These are phyloP conservation scores for Pseudorectes ferrugineus DNA, from an alignment of 2,113 vertebrate species.

Conservation along the genomic window DNA sequence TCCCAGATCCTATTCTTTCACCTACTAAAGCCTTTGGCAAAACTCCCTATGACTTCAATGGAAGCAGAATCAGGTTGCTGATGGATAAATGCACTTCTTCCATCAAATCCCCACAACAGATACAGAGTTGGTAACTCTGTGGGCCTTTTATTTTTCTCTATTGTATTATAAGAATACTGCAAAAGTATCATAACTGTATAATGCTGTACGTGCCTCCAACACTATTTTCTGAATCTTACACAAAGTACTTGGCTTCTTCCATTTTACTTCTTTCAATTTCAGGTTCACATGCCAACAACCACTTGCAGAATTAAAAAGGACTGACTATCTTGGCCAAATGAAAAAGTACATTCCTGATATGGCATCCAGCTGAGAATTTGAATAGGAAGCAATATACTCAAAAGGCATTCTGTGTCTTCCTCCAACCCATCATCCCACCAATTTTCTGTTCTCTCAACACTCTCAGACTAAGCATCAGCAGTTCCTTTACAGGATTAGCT, in stretches of 20 bases:
- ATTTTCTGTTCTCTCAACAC: slow-evolving; percentile 10
- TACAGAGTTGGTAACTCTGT: not conserved
- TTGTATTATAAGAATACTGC: not conserved
- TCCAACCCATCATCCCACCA: slow-evolving; percentile 29
- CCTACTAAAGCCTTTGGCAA: not conserved
- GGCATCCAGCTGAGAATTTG: slow-evolving; percentile 33
- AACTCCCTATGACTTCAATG: not conserved
- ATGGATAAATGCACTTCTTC: not conserved
- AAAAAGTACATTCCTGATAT: slow-evolving; percentile 52
- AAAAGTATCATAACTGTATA: not conserved
- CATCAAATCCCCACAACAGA: not conserved
- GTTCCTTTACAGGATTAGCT: not conserved
- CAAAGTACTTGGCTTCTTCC: slow-evolving; percentile 51
- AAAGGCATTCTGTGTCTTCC: slow-evolving; percentile 26
- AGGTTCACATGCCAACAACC: slow-evolving; percentile 49
- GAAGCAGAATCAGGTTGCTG: not conserved
- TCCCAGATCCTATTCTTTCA: not conserved
- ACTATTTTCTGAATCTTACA: slow-evolving; percentile 20
- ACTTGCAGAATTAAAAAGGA: slow-evolving; percentile 27
- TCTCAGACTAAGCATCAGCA: not conserved
- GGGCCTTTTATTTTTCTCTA: not conserved
- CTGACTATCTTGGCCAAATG: not conserved
- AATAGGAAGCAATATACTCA: slow-evolving; percentile 42
- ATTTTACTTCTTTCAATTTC: slow-evolving; percentile 36
- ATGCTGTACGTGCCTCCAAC: slow-evolving; percentile 21